These are phyloP conservation scores for Etheostoma perlongum DNA, from an alignment of 2,797 vertebrate genomes.

Conservation along the genomic window DNA sequence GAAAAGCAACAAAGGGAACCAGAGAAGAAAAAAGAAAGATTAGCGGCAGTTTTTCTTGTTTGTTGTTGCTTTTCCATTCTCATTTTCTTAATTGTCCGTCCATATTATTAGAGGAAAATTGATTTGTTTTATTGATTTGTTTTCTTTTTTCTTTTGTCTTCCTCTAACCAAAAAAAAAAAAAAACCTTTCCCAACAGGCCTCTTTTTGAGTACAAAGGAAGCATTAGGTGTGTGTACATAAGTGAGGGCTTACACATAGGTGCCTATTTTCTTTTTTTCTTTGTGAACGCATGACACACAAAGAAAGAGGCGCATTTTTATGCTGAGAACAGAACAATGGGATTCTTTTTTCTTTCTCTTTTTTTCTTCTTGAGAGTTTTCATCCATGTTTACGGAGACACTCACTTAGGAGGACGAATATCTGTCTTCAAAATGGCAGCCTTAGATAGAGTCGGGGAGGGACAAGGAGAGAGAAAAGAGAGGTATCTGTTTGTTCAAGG, in stretches of 20 bases:
- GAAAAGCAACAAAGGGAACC: slow-evolving; percentile 61
- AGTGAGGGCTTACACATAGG: slow-evolving; percentile 37
- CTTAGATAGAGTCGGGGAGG: slow-evolving; percentile 55
- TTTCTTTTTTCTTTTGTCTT: slow-evolving; percentile 42
- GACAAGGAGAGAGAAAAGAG: slow-evolving; percentile 48
- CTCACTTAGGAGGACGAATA: slow-evolving; percentile 76
- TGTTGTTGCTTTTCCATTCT: slow-evolving; percentile 45
- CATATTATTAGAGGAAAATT: slow-evolving; percentile 67
- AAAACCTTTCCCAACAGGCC: slow-evolving; percentile 16
- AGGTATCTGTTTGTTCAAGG: slow-evolving; percentile 80
- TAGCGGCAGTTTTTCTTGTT: slow-evolving; percentile 46
- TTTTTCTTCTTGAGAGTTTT: slow-evolving; percentile 33
- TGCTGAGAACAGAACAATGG: slow-evolving; percentile 59
- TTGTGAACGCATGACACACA: slow-evolving; percentile 13
- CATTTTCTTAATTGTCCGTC: slow-evolving; percentile 51
- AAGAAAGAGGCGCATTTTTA: slow-evolving; percentile 23
- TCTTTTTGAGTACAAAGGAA: slow-evolving; percentile 40
- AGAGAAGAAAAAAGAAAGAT: slow-evolving; percentile 60
- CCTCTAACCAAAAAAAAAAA: slow-evolving; percentile 10
- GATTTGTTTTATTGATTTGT: slow-evolving; percentile 65
- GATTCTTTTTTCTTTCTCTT: slow-evolving; percentile 41
- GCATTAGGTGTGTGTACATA: slow-evolving; percentile 13
- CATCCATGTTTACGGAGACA: slow-evolving; percentile 71
- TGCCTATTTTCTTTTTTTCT: slow-evolving; percentile 20
- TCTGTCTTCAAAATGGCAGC: slow-evolving; percentile 75